These are phyloP conservation scores for Drosophila oshimai DNA, from an alignment of 1,140 invertebrate genomes.

Conservation along the genomic window DNA sequence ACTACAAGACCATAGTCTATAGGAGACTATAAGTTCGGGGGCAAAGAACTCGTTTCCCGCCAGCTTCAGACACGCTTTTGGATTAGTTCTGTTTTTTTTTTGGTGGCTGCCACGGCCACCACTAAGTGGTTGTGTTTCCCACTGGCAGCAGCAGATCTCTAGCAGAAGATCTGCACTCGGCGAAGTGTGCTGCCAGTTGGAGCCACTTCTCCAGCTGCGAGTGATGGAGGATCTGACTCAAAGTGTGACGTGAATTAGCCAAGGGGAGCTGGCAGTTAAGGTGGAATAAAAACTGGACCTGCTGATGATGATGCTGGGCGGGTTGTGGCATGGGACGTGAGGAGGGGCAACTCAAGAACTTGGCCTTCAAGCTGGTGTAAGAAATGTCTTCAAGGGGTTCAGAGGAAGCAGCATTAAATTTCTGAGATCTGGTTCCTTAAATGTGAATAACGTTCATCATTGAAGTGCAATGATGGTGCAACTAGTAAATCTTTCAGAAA, in stretches of 20 bases:
- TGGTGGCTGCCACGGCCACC: constrained; percentile 29
- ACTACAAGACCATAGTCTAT: too few relatives aligned
- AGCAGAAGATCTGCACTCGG: constrained; percentile 2
- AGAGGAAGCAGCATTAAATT: constrained; percentile 1
- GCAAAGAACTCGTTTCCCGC: constrained; percentile 63
- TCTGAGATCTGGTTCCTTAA: neutral
- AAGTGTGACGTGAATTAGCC: constrained; percentile 72
- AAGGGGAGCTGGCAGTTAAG: constrained; percentile 32
- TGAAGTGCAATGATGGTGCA: neutral
- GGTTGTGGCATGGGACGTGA: constrained; percentile 8
- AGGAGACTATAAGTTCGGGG: constrained; percentile 9
- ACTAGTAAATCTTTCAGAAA: neutral
- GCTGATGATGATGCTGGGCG: constrained; percentile 32
- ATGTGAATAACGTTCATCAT: constrained; percentile 6
- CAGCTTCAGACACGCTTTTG: constrained; percentile 46
- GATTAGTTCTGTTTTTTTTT: constrained; percentile 38
- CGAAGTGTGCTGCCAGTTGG: constrained; percentile 28
- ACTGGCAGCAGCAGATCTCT: constrained; percentile 25
- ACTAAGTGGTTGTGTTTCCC: constrained; percentile 51
- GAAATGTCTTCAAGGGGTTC: constrained; percentile 2
- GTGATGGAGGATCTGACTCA: constrained; percentile 51
- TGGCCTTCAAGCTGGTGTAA: neutral
- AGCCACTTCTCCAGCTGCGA: constrained; percentile 23
- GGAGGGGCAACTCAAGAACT: neutral
- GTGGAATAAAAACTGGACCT: constrained; percentile 24